Percentiles rank a stretch among this genome's conserved stretches.
Evolutionary conservation across 2,888 invertebrate genomes (phyloP).

Genomic region (Stegophylla sp.): DNA sequence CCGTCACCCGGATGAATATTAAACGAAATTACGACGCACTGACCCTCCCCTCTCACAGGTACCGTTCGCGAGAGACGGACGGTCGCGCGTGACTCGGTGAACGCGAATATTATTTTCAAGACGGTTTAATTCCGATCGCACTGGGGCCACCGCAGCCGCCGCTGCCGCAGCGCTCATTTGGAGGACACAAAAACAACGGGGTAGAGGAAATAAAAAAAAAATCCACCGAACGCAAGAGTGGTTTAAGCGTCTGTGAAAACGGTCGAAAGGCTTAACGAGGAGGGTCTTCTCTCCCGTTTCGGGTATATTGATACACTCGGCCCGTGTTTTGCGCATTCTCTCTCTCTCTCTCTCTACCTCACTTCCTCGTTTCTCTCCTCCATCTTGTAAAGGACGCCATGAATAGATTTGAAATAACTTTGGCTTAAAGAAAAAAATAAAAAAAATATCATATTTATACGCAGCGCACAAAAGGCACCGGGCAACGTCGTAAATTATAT

Average conservation of each 20-base stretch:
- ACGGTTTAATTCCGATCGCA: slow-evolving; percentile 10
- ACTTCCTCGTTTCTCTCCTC: neutral
- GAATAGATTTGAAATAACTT: neutral
- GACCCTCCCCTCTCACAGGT: too few species aligned
- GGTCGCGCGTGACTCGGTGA: neutral
- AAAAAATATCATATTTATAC: too few species aligned
- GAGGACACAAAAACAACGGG: slow-evolving; percentile 20
- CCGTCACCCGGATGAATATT: neutral
- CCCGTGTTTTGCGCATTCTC: too few species aligned
- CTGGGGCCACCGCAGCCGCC: too few species aligned
- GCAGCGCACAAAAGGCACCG: too few species aligned
- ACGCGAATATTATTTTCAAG: slow-evolving; percentile 30
- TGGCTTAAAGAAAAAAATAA: neutral
- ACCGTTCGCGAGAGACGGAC: neutral
- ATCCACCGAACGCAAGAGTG: neutral
- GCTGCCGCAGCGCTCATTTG: too few species aligned
- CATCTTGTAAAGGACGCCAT: neutral
- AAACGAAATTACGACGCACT: neutral
- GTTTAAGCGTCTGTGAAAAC: slow-evolving; percentile 4
- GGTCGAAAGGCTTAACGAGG: slow-evolving; percentile 3
- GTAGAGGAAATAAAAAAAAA: slow-evolving; percentile 1
- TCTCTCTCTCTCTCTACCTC: too few species aligned
- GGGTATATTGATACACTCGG: neutral
- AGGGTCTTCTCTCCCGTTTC: neutral
- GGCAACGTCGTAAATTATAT: too few species aligned